Conservation (phyloP, 2,888 invertebrate genomes). For the Aelia acuminata region DNA sequence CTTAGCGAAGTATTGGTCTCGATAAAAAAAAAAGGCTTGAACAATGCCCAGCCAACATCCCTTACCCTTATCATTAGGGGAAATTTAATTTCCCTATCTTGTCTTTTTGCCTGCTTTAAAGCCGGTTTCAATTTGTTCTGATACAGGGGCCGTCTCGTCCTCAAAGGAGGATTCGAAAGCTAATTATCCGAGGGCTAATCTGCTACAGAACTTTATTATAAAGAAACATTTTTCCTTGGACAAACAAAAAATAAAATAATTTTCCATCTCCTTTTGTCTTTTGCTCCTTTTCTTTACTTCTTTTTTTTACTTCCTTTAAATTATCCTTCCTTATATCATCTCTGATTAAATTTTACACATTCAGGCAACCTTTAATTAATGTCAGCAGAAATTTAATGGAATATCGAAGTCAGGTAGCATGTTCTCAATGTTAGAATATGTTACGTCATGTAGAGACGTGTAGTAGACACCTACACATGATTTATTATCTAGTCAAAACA, state of each 20-base stretch:
- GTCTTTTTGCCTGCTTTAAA: constrained; percentile 31
- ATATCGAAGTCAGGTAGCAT: too few species aligned
- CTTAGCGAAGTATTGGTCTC: background rate
- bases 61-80: constrained; percentile 43
- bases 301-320: background rate
- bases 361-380: too few species aligned
- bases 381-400: too few species aligned
- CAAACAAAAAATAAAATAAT: constrained; percentile 13
- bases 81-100: constrained; percentile 56
- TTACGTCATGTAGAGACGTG: too few species aligned
- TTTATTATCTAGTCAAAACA: too few species aligned
- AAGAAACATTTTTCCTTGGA: constrained; percentile 29
- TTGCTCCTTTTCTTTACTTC: background rate
- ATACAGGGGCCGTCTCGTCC: constrained; percentile 22
- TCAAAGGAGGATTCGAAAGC: constrained; percentile 48
- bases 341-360: too few species aligned
- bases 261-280: background rate
- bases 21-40: background rate
- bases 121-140: constrained; percentile 48
- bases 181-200: constrained; percentile 44
- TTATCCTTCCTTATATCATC: background rate
- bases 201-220: constrained; percentile 26
- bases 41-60: constrained; percentile 31
- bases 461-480: too few species aligned
- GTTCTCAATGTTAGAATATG: too few species aligned